Evolutionary conservation across 2,113 vertebrate genomes (phyloP).

Genomic region (Gadus chalcogrammus): DNA sequence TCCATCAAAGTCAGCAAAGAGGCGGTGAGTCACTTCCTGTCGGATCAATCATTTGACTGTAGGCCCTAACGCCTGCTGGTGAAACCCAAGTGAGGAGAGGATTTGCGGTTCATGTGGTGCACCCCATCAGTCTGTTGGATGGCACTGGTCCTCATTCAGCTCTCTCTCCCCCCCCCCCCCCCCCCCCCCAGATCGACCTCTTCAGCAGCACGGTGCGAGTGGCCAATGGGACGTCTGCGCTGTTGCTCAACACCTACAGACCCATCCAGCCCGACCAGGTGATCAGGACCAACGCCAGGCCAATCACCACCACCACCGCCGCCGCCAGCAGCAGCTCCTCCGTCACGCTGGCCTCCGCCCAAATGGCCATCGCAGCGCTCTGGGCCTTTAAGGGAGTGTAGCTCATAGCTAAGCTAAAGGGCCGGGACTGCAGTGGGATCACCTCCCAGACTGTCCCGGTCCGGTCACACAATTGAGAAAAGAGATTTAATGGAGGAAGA

Average conservation of each 20-base stretch:
- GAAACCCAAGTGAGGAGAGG: background rate
- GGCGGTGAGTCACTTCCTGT: constrained; percentile 48
- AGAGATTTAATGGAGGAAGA: no score
- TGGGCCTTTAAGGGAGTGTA: no score
- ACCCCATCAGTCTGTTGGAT: background rate
- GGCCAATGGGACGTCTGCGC: background rate
- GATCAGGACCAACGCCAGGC: constrained; percentile 30
- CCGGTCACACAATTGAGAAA: no score
- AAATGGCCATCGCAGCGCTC: no score
- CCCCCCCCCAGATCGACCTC: constrained; percentile 52
- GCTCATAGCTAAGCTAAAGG: no score
- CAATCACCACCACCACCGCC: no score
- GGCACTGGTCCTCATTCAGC: background rate
- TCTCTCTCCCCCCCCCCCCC: background rate
- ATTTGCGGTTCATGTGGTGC: constrained; percentile 9
- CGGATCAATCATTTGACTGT: no score
- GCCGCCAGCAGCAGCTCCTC: no score
- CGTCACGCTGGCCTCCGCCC: no score
- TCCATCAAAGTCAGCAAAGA: constrained; percentile 59
- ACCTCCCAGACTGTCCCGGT: no score
- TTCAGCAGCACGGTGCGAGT: constrained; percentile 40
- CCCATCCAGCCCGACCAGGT: constrained; percentile 12
- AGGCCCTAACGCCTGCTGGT: background rate
- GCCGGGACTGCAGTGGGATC: no score
- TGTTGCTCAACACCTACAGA: constrained; percentile 48